Evolutionary conservation across 2,113 vertebrate species (phyloP).

Genomic region (Mirounga angustirostris): DNA sequence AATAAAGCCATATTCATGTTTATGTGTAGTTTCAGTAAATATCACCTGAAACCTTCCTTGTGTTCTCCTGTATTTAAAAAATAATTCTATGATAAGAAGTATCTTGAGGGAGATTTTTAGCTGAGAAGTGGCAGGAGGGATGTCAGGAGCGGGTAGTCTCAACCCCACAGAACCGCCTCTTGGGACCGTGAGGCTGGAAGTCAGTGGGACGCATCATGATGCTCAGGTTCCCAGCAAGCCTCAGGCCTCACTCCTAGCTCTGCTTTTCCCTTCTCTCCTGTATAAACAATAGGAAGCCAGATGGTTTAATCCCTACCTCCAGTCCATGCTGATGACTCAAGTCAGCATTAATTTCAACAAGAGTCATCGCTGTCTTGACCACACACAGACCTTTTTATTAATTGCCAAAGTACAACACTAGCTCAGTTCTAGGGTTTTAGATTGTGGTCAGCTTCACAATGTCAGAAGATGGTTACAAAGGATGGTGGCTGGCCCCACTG

Average conservation of each 20-base stretch:
- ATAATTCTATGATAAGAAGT: background rate
- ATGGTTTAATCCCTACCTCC: background rate
- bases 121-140: background rate
- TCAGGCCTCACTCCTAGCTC: accelerated
- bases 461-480: background rate
- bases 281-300: background rate
- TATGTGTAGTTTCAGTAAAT: background rate
- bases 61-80: background rate
- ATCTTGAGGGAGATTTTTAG: background rate
- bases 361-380: background rate
- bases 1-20: background rate
- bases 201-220: accelerated
- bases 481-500: background rate
- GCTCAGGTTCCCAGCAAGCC: accelerated
- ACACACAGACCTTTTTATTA: background rate
- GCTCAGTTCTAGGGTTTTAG: background rate
- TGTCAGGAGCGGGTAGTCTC: no score
- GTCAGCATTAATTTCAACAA: background rate
- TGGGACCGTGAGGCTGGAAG: accelerated
- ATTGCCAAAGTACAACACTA: background rate
- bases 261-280: background rate
- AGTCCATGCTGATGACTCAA: background rate
- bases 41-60: background rate
- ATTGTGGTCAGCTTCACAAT: background rate
- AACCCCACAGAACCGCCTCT: background rate